Evolutionary conservation across 2,888 invertebrate genomes (phyloP), one percentile per base, ranked within the genome.

Genomic region (Periphyllus acericola): DNA sequence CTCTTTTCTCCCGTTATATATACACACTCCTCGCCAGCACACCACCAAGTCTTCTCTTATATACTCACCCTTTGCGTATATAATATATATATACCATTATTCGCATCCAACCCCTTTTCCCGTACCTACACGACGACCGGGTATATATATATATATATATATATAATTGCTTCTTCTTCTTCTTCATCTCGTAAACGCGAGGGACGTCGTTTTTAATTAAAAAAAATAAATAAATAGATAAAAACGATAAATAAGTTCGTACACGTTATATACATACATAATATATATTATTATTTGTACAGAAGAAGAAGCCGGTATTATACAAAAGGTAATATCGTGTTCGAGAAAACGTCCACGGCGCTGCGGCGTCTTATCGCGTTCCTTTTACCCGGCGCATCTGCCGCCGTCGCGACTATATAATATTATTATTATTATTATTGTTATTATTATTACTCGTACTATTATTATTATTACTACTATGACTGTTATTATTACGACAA

Each of bases 291-390:
- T 8, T 68, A 68, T 68, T n/a, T 60, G 25, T 68, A 9, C n/a
- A 11, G 3, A 8, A 29, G 21, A 71, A 71, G 29, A 71, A 71
- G 71, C 32, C 29, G 32, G 71, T 17, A 11, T 46, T 29, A 32
- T 29, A 71, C 29, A 71, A 68, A 68, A 32, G 17, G 32, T 71
- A 32, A 60, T 83, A 74, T 52, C 36, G 25, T 36, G 34, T 79
- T 78, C 36, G 76, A 66, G 84, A 76, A 76, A 84, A 76, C 32
- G 60, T 40, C 21, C 74, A 19, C 83, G n/a, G 34, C 76, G 40
- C n/a, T n/a, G n/a, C n/a, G 46, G 14, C 34, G 29, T 68, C 79
- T 87, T 87, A 87, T 87, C 87, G 72, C 81, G n/a, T 75, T 86
- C 60, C 25, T 74, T 87, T 87, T 87, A 72, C 87, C 60, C 66